These are phyloP conservation scores for Orchestes rusci DNA, from an alignment of 2,888 invertebrate species.

Conservation along the genomic window DNA sequence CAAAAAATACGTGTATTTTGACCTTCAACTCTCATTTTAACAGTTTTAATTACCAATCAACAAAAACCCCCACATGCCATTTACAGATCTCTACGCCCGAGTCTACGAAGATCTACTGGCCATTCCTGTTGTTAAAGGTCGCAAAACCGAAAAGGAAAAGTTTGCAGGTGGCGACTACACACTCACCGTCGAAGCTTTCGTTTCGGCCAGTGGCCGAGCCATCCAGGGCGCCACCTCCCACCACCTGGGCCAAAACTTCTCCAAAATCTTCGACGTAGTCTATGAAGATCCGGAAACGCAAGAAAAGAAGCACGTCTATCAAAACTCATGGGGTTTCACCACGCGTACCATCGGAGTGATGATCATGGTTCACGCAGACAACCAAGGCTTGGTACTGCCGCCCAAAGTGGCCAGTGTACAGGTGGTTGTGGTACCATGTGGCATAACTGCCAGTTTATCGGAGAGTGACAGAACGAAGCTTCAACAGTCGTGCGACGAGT, in stretches of 20 bases:
- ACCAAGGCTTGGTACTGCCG: conserved; percentile 92
- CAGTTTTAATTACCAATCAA: too few relatives aligned
- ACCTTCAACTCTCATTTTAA: too few relatives aligned
- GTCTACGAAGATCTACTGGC: conserved; percentile 90
- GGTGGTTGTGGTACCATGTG: conserved; percentile 90
- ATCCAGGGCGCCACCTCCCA: conserved; percentile 98
- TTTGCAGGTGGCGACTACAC: conserved; percentile 98
- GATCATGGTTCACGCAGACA: conserved; percentile 92
- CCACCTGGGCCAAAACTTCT: conserved; percentile 98
- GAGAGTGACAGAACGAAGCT: conserved; percentile 64
- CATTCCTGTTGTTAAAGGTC: conserved; percentile 90
- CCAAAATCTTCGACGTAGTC: conserved; percentile 97
- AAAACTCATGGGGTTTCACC: conserved; percentile 98
- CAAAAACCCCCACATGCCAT: too few relatives aligned
- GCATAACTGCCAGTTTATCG: conserved; percentile 77
- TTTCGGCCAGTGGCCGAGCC: conserved; percentile 88
- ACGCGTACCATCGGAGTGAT: conserved; percentile 93
- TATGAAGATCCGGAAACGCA: conserved; percentile 90
- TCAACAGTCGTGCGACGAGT: conserved; percentile 58
- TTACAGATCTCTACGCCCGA: conserved; percentile 73
- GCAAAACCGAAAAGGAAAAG: conserved; percentile 98
- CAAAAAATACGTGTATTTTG: too few relatives aligned
- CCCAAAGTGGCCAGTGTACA: conserved; percentile 86
- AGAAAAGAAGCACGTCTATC: conserved; percentile 82
- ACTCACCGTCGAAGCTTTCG: conserved; percentile 93